Evolutionary conservation across 2,888 invertebrate genomes (phyloP).

Genomic region (Napeogenes inachia): DNA sequence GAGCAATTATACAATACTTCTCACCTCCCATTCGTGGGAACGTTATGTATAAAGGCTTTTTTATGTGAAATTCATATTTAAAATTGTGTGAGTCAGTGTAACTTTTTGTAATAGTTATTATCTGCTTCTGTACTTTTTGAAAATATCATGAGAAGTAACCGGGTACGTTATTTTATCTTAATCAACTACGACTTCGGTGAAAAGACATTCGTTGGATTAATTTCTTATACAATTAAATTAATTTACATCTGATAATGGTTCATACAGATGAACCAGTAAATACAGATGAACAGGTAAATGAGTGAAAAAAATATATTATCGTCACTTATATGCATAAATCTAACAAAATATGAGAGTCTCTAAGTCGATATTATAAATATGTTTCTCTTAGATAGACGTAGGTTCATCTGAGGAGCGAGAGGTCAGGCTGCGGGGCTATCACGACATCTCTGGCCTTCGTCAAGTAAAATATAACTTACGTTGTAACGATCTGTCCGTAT

Average conservation of each 20-base stretch:
- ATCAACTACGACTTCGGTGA: too few relatives aligned
- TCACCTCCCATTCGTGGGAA: constrained; percentile 60
- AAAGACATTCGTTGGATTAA: too few relatives aligned
- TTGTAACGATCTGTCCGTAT: not conserved
- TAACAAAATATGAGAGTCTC: constrained; percentile 11
- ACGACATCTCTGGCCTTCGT: constrained; percentile 34
- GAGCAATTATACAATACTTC: constrained; percentile 56
- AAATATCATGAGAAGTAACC: not conserved
- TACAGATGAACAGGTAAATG: too few relatives aligned
- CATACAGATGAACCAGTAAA: too few relatives aligned
- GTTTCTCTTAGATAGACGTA: constrained; percentile 44
- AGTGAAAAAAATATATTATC: not conserved
- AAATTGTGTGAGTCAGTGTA: not conserved
- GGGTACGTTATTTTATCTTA: too few relatives aligned
- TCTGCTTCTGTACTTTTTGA: not conserved
- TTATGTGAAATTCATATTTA: constrained; percentile 28
- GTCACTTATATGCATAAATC: constrained; percentile 12
- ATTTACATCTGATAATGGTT: too few relatives aligned
- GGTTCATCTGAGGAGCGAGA: constrained; percentile 44
- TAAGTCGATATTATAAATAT: constrained; percentile 31
- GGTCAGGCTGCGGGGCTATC: constrained; percentile 56
- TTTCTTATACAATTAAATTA: too few relatives aligned
- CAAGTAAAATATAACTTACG: not conserved
- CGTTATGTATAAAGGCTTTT: constrained; percentile 38
- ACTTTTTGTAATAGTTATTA: constrained; percentile 1